Evolutionary conservation across 2,888 invertebrate species (phyloP), one percentile per base, ranked within the genome.

Genomic region (Ferdinandea cuprea): DNA sequence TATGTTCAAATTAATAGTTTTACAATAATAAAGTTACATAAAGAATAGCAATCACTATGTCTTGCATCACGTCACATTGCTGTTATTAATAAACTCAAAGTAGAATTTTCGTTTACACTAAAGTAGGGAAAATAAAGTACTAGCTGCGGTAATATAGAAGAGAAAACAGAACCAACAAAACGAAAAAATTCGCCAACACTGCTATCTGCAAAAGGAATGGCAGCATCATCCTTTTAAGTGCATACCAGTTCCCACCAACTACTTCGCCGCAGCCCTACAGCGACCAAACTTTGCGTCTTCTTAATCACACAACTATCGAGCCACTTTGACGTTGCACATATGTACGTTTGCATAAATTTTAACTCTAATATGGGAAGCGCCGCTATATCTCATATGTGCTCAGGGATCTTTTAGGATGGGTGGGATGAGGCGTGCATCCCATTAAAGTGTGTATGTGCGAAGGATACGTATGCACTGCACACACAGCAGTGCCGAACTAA

Each of bases 281-380:
- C 81, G 77, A 81, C 81, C 81, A 81, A 81, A 81, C 81, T 81
- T 81, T 81, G 77, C 71, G 81, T 81, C 71, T 77, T 81, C 81
- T 81, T 81, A 81, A 81, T 81, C 81, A 81, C 81, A 81, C 81
- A 81, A 81, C 81, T 81, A 81, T 81, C 81, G 81, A 71, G 81
- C 77, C 81, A 81, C 81, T 81, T 81, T 77, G 77, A 81, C 77
- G 77, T 66, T 81, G 77, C 81, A 81, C 81, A 77, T 71, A 81
- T 81, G 77, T 77, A 77, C 59, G 77, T 77, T 76, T 77, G 81
- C 81, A 81, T 81, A 81, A 81, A 81, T 81, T 81, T 81, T 37
- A 54, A 71, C 54, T 71, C 77, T 76, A 81, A 81, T 77, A 77
- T 81, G 77, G 50, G 46, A 66, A 71, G 77, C 71, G 81, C 71